These are phyloP conservation scores for Montipora sp. DNA, from an alignment of 64 coral and sea anemone genomes.

Conservation along the genomic window DNA sequence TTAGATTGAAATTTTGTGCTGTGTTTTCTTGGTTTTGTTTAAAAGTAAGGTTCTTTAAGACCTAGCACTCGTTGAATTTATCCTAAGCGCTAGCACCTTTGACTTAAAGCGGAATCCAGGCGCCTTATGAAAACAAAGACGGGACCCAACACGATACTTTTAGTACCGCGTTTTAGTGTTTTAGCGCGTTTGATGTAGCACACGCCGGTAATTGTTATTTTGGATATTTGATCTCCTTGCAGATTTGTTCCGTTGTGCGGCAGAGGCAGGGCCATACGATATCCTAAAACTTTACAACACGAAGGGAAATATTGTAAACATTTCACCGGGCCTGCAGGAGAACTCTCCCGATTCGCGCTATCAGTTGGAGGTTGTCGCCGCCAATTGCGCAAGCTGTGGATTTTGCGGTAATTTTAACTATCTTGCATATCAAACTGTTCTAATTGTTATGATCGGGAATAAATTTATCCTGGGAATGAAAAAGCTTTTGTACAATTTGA, in stretches of 20 bases:
- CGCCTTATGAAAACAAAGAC: too few relatives aligned
- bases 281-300: slow-evolving; percentile 95
- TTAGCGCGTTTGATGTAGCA: neutral
- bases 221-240: neutral
- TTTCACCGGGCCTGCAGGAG: slow-evolving; percentile 71
- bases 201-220: neutral
- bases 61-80: neutral
- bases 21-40: slow-evolving; percentile 13
- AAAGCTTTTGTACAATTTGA: neutral
- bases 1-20: neutral
- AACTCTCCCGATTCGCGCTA: slow-evolving; percentile 86
- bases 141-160: too few relatives aligned
- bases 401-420: slow-evolving; percentile 70
- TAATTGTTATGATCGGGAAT: slow-evolving; percentile 14
- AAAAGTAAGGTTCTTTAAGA: neutral
- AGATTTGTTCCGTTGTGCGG: slow-evolving; percentile 91
- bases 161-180: neutral
- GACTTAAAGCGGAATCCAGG: neutral
- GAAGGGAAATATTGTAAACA: slow-evolving; percentile 94
- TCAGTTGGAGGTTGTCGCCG: slow-evolving; percentile 83
- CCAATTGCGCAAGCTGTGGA: slow-evolving; percentile 85
- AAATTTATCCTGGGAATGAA: neutral
- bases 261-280: slow-evolving; percentile 87
- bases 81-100: neutral
- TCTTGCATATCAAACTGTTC: neutral